Conservation (phyloP, 2,797 vertebrate genomes). For the Tenualosa ilisha region DNA sequence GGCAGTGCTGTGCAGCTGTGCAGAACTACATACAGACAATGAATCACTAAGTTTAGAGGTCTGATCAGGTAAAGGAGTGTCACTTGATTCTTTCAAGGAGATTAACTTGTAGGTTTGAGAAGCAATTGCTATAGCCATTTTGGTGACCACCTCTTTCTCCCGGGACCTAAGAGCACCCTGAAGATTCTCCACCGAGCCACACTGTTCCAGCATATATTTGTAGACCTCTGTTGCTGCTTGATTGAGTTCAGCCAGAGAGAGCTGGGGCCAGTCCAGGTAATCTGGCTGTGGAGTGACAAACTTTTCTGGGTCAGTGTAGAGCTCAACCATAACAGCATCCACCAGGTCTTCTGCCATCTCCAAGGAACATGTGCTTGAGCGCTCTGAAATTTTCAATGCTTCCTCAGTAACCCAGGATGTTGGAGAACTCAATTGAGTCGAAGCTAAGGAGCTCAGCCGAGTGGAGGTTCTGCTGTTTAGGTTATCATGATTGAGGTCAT, state of each 20-base stretch:
- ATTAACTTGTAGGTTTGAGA: conserved; percentile 5
- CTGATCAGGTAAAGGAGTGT: not conserved
- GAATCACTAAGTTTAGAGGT: not conserved
- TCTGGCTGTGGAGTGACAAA: not conserved
- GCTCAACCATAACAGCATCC: conserved; percentile 32
- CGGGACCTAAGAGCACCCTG: conserved; percentile 8
- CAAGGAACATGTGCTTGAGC: not conserved
- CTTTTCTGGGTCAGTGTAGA: not conserved
- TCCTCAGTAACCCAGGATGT: conserved; percentile 11
- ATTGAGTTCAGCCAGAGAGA: conserved; percentile 21
- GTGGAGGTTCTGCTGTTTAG: not conserved
- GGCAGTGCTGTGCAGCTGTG: not conserved
- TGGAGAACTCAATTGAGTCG: not conserved
- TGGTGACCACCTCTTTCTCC: conserved; percentile 16
- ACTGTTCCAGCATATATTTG: conserved; percentile 11
- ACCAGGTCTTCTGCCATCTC: conserved; percentile 19
- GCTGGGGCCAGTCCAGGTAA: not conserved
- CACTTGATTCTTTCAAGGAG: not conserved
- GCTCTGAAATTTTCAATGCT: not conserved
- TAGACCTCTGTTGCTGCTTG: conserved; percentile 26
- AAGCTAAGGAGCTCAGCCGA: not conserved
- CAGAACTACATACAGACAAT: not conserved
- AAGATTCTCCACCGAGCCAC: conserved; percentile 5
- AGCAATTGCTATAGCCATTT: conserved; percentile 18
- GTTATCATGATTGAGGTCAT: not conserved